Base-by-base conservation (phyloP, 1,140 invertebrate genomes). In the Drosophila paulistorum region DNA sequence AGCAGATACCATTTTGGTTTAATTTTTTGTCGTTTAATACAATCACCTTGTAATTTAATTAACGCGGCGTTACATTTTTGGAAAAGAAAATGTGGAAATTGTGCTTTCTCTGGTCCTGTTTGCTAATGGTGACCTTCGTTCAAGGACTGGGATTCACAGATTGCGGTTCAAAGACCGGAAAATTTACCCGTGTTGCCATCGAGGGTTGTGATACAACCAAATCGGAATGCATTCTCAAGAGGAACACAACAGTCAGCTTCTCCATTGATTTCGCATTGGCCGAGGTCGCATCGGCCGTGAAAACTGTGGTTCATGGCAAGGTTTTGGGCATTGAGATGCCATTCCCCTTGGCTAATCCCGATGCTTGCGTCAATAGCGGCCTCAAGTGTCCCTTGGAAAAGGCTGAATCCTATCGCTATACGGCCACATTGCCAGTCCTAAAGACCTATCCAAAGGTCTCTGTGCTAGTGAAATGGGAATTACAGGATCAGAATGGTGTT, bases 401-500 rank as follows among this genome's bases (percentile, higher is more conserved):
- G 45, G 94, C 93, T 2, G 84, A 93, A 67, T 86, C 91, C 5
- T 95, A 94, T 61, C 93, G 90, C 64, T 97, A 96, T 85, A 93
- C 68, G 26, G 93, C 95, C 0, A 93, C 92, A 1, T 81, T 97
- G 60, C 93, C 93, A 0, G 93, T 96, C 1, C 79, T 94, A 2
- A 94, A 93, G 68, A 92, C 91, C 1, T 96, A 96, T 80, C 96
- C 96, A 3, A 94, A 93, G 81, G 75, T 96, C 0, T 93, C 91
- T 1, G 94, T 96, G 0, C 93, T 94, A 2, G 94, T 96, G 0
- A 96, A 95, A 91, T 96, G 95, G 95, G 94, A 96, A 91, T 83
- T 96, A 11, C 92, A 94, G 79, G 93, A 94, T 86, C 93, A 94
- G 61, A 92, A 94, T 3, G 82, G 80, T 0, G 92, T 94, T 51